Conservation (phyloP, 1,140 invertebrate species). For the Cyclargus thomasi region DNA sequence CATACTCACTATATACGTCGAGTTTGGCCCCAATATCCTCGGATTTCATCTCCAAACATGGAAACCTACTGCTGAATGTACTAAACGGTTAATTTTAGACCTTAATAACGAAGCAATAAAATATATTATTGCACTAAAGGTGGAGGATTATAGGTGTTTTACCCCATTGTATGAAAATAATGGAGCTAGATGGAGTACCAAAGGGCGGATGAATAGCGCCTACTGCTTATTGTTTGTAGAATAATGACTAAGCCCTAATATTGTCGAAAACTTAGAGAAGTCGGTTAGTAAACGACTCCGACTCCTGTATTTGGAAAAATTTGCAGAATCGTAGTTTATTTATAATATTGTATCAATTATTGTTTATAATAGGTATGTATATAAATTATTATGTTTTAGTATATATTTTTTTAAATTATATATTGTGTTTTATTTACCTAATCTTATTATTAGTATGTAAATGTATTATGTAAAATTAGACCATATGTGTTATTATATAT, state of each 20-base stretch:
- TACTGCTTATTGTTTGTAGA: background rate
- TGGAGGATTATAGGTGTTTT: background rate
- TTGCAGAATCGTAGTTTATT: too few species aligned
- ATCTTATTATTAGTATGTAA: too few species aligned
- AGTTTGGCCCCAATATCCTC: background rate
- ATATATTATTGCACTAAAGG: background rate
- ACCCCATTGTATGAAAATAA: conserved; percentile 9
- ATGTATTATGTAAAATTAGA: too few species aligned
- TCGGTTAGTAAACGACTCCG: background rate
- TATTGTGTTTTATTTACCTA: too few species aligned
- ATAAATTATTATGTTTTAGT: too few species aligned
- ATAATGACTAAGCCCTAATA: background rate
- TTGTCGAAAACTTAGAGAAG: background rate
- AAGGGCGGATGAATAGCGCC: background rate
- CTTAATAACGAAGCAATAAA: background rate
- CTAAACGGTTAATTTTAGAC: background rate
- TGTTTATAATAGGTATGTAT: too few species aligned
- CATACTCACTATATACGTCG: background rate
- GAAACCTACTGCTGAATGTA: background rate
- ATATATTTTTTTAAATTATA: too few species aligned
- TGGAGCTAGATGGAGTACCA: background rate
- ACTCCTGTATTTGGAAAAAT: too few species aligned
- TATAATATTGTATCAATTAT: too few species aligned
- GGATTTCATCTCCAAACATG: conserved; percentile 15
- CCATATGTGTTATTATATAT: too few species aligned